Evolutionary conservation across 2,888 invertebrate species (phyloP), one percentile per base, ranked within the genome.

Genomic region (Anoplius nigerrimus): DNA sequence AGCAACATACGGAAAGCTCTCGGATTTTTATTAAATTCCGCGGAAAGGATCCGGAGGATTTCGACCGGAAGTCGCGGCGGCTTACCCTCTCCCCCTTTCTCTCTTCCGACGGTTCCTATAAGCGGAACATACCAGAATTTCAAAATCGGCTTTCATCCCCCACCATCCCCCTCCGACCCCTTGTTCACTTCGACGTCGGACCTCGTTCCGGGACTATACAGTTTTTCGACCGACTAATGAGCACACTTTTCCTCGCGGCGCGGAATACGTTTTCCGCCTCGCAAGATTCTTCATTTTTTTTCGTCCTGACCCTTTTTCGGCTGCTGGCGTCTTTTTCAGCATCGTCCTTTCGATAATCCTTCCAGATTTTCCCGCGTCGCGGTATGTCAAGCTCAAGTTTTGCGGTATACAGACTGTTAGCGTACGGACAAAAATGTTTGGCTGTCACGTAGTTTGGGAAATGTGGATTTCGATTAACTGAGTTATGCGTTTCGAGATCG

Each of bases 1-100:
- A 57, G 60, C 52, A 62, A 51, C 62, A 62, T 64, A 59, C 48
- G 42, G 58, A 68, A 69, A 69, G 69, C 62, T 68, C 62, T 55
- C 52, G 60, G 56, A 71, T 76, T 78, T 74, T 77, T 78, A 75
- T 74, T 75, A 76, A 75, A 74, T 78, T 74, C 74, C 70, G 46
- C 56, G 60, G 24, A 21, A 65, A 54, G 61, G 51, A n/a, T n/a
- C 55, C 18, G n/a, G 46, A 48, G 24, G 63, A 54, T 58, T 24
- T 66, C 69, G 54, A 24, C 63, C 60, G 53, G 62, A 64, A 66
- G 62, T 69, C 66, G 66, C 61, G 45, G 56, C 45, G 61, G 63
- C 69, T 69, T 55, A 45, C 22, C 34, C 46, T 64, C 21, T 58
- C 27, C 24, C 43, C 45, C 42, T 64, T 48, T 27, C 43, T n/a